Conservation (phyloP, 2,888 invertebrate species). For the Athalia cordata region DNA sequence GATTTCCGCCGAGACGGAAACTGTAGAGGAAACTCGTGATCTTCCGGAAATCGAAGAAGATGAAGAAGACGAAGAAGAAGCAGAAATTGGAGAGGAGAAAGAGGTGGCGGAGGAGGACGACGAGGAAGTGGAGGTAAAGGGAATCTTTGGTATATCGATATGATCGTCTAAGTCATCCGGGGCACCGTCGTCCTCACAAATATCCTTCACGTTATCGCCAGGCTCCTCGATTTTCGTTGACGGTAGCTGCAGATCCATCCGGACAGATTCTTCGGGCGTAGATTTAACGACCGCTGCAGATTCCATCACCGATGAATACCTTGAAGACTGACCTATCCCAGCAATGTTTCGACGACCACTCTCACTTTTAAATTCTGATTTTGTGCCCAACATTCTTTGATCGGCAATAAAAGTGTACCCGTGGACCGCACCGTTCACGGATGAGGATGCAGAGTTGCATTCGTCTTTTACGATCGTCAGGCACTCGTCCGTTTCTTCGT, state of each 20-base stretch:
- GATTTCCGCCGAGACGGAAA: not conserved
- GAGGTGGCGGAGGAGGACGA: not conserved
- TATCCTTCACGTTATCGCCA: not conserved
- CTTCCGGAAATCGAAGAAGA: not conserved
- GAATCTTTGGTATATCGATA: slow-evolving; percentile 9
- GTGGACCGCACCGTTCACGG: not conserved
- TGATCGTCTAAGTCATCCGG: slow-evolving; percentile 7
- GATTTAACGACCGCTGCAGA: not conserved
- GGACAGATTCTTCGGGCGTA: not conserved
- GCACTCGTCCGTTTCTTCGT: slow-evolving; percentile 37
- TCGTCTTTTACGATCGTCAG: slow-evolving; percentile 44
- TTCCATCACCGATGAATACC: not conserved
- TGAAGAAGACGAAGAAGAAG: slow-evolving; percentile 6
- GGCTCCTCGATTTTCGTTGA: not conserved
- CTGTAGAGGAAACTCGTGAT: not conserved
- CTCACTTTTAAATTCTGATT: not conserved
- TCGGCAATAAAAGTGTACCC: slow-evolving; percentile 40
- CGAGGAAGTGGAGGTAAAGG: not conserved
- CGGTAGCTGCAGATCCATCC: not conserved
- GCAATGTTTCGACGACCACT: not conserved
- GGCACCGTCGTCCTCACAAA: not conserved
- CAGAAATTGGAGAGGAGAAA: not conserved
- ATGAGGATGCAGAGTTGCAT: not conserved
- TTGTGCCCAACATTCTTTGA: slow-evolving; percentile 4
- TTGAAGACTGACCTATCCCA: not conserved